Conservation (phyloP, 2,113 vertebrate genomes). For the Bubo blakistoni region DNA sequence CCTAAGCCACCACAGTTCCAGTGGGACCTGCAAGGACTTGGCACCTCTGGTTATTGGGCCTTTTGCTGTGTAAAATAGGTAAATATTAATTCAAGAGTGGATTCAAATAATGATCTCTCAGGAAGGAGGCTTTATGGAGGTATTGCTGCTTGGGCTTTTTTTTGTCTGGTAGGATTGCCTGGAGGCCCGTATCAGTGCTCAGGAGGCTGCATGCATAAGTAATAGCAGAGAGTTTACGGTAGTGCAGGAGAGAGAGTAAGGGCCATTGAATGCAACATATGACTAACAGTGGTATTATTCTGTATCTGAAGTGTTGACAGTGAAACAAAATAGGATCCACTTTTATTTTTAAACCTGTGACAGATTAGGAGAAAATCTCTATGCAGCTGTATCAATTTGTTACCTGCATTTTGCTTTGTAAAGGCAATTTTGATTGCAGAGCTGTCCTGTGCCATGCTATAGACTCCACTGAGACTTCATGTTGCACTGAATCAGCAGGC, state of each 20-base stretch:
- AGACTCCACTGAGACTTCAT: conserved; percentile 13
- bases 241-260: neutral
- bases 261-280: neutral
- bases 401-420: conserved; percentile 22
- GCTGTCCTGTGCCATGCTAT: neutral
- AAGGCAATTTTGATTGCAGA: conserved; percentile 29
- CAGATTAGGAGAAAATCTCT: conserved; percentile 25
- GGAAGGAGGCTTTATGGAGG: neutral
- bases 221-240: neutral
- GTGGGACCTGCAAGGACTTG: neutral
- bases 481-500: conserved; percentile 39
- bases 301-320: neutral
- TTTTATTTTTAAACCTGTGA: conserved; percentile 21
- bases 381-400: neutral
- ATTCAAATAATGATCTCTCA: neutral
- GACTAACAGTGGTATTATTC: neutral
- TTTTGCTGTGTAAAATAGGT: neutral
- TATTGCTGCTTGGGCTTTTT: neutral
- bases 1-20: neutral
- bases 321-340: neutral
- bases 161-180: neutral
- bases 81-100: neutral
- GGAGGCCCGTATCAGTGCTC: neutral
- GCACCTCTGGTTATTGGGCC: neutral
- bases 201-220: neutral